Evolutionary conservation across 1,140 invertebrate species (phyloP).

Genomic region (Drosophila jambulina): DNA sequence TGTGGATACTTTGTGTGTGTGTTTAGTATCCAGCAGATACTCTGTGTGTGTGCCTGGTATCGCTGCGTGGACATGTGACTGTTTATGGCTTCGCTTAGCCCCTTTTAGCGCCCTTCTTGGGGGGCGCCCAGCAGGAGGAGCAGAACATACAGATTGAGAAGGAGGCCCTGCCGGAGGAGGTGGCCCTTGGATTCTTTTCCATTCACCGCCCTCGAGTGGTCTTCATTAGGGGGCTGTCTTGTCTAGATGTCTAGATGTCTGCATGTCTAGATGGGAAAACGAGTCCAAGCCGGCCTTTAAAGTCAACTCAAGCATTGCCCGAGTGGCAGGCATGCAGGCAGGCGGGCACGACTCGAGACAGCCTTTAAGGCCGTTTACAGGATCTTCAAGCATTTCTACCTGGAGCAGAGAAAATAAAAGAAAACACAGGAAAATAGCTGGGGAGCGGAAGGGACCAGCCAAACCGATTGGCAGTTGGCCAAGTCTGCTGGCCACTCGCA

Average conservation of each 20-base stretch:
- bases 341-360: conserved; percentile 37
- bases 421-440: conserved; percentile 5
- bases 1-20: conserved; percentile 31
- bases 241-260: conserved; percentile 31
- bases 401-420: conserved; percentile 14
- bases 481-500: conserved; percentile 12
- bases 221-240: conserved; percentile 73
- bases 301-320: conserved; percentile 43
- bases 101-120: conserved; percentile 32
- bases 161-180: conserved; percentile 12
- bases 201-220: conserved; percentile 61
- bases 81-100: conserved; percentile 44
- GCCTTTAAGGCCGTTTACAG: conserved; percentile 77
- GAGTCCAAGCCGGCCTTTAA: conserved; percentile 47
- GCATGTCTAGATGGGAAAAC: conserved; percentile 40
- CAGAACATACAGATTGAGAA: background rate
- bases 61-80: conserved; percentile 39
- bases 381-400: conserved; percentile 38
- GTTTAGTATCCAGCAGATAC: conserved; percentile 2
- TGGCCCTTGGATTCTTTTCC: conserved; percentile 44
- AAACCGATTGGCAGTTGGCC: conserved; percentile 59
- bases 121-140: conserved; percentile 16
- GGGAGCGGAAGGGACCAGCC: conserved; percentile 1
- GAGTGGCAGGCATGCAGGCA: conserved; percentile 29
- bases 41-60: conserved; percentile 5